Evolutionary conservation across 2,797 vertebrate species (phyloP), one percentile per base, ranked within the genome.

Genomic region (Melanotaenia parkinsoni): DNA sequence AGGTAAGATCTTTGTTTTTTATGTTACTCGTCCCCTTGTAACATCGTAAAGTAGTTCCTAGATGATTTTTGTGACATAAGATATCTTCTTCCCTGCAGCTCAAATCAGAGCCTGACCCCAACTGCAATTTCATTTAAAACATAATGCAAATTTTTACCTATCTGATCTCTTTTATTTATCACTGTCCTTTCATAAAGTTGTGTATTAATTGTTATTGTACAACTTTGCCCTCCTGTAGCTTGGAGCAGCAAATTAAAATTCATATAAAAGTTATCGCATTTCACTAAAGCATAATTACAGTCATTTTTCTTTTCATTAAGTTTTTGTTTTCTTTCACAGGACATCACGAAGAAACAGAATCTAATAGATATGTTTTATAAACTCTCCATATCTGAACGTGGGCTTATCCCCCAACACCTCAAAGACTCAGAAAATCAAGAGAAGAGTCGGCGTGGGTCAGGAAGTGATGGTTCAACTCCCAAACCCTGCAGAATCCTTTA

Each of bases 401-500:
- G 30, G 65, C 30, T 58, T 24, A 38, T 37, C 43, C n/a, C 18
- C 30, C 59, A 60, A 24, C 62, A 54, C 8, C 2, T 30, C 0
- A 13, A 26, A 24, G 70, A 72, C 14, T 9, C 40, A 1, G 67
- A 63, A 35, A 70, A 57, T 22, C 70, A 54, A 51, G 67, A 84
- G 71, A 87, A 89, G 76, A 79, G 54, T 51, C 67, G 72, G 11
- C 81, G 83, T 3, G 66, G 35, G 40, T 65, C 69, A 24, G 14
- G n/a, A 13, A 58, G 16, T 3, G 8, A 28, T n/a, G 20, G 12
- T 10, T 57, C 71, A 24, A 66, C 70, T 53, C 43, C 24, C 0
- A 51, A 3, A 28, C 22, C 71, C 63, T 93, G 91, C 72, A 72
- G 28, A 62, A 7, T 68, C 10, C 92, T 90, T 78, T 93, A 69